Base-by-base conservation (phyloP, 2,113 vertebrate genomes). In the Siniperca knerii region DNA sequence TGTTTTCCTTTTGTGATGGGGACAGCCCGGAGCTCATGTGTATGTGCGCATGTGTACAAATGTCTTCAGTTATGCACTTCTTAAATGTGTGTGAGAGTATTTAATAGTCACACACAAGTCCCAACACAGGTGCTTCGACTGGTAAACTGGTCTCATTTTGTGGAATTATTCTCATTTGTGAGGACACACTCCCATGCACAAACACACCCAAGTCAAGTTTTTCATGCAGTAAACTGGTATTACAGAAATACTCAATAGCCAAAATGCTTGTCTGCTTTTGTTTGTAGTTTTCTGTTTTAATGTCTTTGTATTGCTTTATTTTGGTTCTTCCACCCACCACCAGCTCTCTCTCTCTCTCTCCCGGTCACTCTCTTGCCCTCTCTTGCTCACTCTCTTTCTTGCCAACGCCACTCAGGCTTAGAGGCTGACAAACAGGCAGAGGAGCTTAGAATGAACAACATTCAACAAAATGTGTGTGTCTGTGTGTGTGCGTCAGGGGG, bases 331-430 rank as follows among this genome's bases (percentile, higher is more conserved):
- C 77, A 46, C 68, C 84, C 83, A 77, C 69, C 52, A 23, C 33
- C 67, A 29, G 44, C 77, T 62, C 55, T 81, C 73, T 69, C 37
- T 72, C 55, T 58, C 65, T 48, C n/a, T 25, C 42, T 64, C 33
- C 73, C 68, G 2, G 42, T 33, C 33, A 25, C 68, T 65, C 42
- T 44, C 68, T 60, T 33, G 18, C 57, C 58, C 44, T 40, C 68
- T 75, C 60, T 57, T 46, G 44, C 44, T 67, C 76, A 2, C 77
- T 65, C 10, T 52, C 73, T 60, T 69, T 52, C 81, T 78, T 90
- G 93, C 94, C 92, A 94, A 93, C 70, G 91, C 81, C 94, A 92
- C 90, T 94, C 93, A 93, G 92, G 92, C 93, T 95, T 93, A 93
- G 86, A 76, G 74, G 76, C 90, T 93, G 91, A 92, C 92, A 88